Conservation (phyloP, 2,888 invertebrate species). For the Polietes domitor region DNA sequence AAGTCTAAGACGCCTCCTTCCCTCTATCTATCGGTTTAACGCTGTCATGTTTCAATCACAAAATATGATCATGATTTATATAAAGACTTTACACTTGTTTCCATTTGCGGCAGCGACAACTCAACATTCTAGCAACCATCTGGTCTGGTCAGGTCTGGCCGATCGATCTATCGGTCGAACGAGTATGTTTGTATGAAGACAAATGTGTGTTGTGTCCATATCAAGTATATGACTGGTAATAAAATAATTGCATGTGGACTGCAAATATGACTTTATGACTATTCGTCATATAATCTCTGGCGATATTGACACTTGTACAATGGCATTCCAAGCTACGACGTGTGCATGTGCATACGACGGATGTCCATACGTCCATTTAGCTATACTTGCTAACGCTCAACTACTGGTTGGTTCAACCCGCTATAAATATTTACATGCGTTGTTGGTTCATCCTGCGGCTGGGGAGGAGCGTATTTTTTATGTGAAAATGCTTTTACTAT, state of each 20-base stretch:
- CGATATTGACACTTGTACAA: conserved; percentile 33
- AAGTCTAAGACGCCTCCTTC: not conserved
- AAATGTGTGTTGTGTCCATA: conserved; percentile 7
- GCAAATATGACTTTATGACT: conserved; percentile 55
- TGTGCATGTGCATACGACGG: too few relatives aligned
- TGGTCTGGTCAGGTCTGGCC: not conserved
- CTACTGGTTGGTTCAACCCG: too few relatives aligned
- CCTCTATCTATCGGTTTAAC: not conserved
- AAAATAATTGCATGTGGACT: conserved; percentile 54
- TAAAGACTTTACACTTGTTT: conserved; percentile 12
- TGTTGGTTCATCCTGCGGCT: too few relatives aligned
- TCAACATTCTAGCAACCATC: not conserved
- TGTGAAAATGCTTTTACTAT: too few relatives aligned
- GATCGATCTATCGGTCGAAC: too few relatives aligned
- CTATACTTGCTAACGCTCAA: too few relatives aligned
- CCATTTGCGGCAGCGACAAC: not conserved
- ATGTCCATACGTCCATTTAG: too few relatives aligned
- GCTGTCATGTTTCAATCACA: conserved; percentile 33
- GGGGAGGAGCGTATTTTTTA: too few relatives aligned
- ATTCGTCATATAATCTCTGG: conserved; percentile 62
- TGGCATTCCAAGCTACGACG: conserved; percentile 18
- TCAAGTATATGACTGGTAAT: conserved; percentile 25
- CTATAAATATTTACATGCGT: too few relatives aligned
- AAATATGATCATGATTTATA: conserved; percentile 31
- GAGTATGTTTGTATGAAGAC: not conserved